A percentile compares a stretch with the other conserved stretches of the same genome.
phyloP scores from a whole-genome alignment of 1,140 invertebrate species.

The Drosophila subpulchrella region DNA sequence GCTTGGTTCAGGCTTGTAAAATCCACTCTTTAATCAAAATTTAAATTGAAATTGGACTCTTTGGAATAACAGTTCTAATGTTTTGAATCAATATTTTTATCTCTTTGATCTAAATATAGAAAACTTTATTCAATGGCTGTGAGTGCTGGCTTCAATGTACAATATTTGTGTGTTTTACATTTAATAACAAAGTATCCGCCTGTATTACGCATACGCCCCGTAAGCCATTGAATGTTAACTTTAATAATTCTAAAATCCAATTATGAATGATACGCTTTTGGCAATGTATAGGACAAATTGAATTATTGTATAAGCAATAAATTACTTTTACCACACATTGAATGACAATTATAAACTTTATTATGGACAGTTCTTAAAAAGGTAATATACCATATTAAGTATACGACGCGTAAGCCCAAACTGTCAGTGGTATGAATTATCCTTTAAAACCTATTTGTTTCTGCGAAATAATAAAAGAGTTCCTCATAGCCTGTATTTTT shows the following conservation, averaged over 20 bases:
- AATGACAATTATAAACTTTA: not conserved
- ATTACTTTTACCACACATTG: not conserved
- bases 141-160: not conserved
- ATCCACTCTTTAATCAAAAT: not conserved
- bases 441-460: not conserved
- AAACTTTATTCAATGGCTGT: not conserved
- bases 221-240: not conserved
- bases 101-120: not conserved
- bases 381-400: not conserved
- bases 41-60: slow-evolving; percentile 1
- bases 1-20: not conserved
- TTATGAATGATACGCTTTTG: not conserved
- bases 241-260: not conserved
- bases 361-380: not conserved
- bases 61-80: not conserved
- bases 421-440: not conserved
- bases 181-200: not conserved
- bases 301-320: not conserved
- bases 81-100: not conserved
- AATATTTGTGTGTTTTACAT: not conserved
- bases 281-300: not conserved
- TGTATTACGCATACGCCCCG: not conserved
- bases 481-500: not conserved
- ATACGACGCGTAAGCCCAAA: slow-evolving; percentile 3
- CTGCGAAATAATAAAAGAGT: not conserved